phyloP scores from a whole-genome alignment of 2,888 invertebrate species.

The Lasioglossum morio region DNA sequence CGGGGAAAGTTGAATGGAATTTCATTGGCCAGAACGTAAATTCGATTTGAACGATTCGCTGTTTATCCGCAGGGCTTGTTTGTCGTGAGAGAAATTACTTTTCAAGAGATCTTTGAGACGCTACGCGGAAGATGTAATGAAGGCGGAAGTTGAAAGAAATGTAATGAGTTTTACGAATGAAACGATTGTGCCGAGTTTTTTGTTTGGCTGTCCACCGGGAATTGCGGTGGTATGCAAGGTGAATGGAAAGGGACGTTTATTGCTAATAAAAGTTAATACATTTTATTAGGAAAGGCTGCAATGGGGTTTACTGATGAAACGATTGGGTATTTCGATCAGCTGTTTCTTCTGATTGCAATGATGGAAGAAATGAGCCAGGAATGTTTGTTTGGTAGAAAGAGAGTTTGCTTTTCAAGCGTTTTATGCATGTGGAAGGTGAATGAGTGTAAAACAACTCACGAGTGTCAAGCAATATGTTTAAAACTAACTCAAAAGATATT shows the following conservation, averaged over 20 bases:
- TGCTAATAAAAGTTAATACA: neutral
- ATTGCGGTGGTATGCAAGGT: neutral
- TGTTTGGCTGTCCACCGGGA: neutral
- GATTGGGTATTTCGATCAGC: neutral
- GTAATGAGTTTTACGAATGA: neutral
- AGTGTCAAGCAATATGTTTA: neutral
- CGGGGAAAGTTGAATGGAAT: neutral
- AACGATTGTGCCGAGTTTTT: neutral
- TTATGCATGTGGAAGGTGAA: neutral
- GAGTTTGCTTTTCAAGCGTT: neutral
- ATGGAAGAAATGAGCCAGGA: neutral
- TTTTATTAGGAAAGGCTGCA: neutral
- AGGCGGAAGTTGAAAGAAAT: neutral
- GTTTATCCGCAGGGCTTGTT: constrained; percentile 22
- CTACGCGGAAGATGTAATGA: neutral
- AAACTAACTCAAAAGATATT: neutral
- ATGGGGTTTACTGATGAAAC: neutral
- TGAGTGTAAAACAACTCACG: neutral
- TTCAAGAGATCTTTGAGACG: neutral
- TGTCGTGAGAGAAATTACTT: neutral
- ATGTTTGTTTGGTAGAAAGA: neutral
- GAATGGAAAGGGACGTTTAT: neutral
- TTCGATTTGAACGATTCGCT: neutral
- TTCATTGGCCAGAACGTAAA: neutral
- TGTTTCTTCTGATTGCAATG: neutral